Evolutionary conservation across 2,797 vertebrate species (phyloP), one percentile per base, ranked within the genome.

Genomic region (Acrossocheilus wenchowensis): DNA sequence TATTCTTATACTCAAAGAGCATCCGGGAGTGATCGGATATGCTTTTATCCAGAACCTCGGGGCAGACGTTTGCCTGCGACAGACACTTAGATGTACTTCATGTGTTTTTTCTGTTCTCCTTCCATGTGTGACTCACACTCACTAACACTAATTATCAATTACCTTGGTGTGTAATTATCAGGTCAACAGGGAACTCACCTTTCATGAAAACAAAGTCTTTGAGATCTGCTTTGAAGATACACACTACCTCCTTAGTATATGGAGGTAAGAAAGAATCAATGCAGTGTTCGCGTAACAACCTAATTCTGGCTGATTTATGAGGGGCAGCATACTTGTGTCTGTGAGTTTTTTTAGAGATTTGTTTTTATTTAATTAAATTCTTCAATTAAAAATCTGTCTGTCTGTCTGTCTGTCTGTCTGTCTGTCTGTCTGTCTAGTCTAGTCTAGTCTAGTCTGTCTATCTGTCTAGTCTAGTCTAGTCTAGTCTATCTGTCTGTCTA

Each of bases 1-100:
- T 79, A 39, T 85, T 71, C 21, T 17, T 73, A n/a, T 57, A 73
- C 52, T 85, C 84, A 73, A 71, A 80, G 26, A 73, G 41, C 77
- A 73, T 80, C 41, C 4, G 1, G n/a, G 26, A 62, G 41, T 80
- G 77, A 62, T 60, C 7, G 30, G 30, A 62, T 17, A 60, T 26
- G 50, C 66, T 72, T 85, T 85, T 71, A 80, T 80, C 19, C 52
- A 48, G 23, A 85, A 78, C 43, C 66, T 82, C 4, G 6, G 78
- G 15, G 4, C 39, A 62, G 54, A 64, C 4, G 19, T 74, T 57
- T 74, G 54, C 23, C 48, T 57, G 11, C 6, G 12, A 45, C 64
- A 79, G 14, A 57, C 4, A 4, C 64, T 17, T 52, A 68, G 41
- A 69, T 71, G 66, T 30, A 57, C 64, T 39, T 57, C 21, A 34